Evolutionary conservation across 2,888 invertebrate species (phyloP).

Genomic region (Orgyia antiqua): DNA sequence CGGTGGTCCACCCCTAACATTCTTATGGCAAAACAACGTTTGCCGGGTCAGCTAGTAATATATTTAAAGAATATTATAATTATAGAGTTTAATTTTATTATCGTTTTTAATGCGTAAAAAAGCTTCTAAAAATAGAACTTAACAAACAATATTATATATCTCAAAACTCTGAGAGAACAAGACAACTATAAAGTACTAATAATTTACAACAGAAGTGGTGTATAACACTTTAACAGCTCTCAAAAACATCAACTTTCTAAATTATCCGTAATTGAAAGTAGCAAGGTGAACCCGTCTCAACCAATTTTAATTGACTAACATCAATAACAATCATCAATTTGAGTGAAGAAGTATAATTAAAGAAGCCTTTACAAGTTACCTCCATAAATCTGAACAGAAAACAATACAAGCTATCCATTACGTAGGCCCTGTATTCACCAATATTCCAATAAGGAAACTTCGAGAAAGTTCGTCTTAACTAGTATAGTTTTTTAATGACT

Average conservation of each 20-base stretch:
- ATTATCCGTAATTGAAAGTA: constrained; percentile 40
- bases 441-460: constrained; percentile 71
- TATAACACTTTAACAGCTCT: constrained; percentile 16
- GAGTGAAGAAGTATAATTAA: constrained; percentile 75
- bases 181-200: too few species aligned
- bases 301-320: constrained; percentile 61
- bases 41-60: too few species aligned
- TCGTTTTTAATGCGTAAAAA: too few species aligned
- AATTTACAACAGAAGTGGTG: constrained; percentile 6
- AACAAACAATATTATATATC: too few species aligned
- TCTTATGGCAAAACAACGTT: too few species aligned
- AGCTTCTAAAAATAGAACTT: too few species aligned
- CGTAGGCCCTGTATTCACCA: constrained; percentile 59
- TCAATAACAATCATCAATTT: constrained; percentile 75
- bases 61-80: too few species aligned
- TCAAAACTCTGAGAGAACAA: too few species aligned
- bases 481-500: constrained; percentile 72
- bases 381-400: constrained; percentile 73
- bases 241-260: constrained; percentile 33
- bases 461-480: constrained; percentile 38
- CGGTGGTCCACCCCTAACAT: too few species aligned
- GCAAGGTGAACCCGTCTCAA: constrained; percentile 41
- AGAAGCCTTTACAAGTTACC: constrained; percentile 77
- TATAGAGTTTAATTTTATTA: too few species aligned
- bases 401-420: constrained; percentile 75